phyloP scores from a whole-genome alignment of 2,113 vertebrate genomes.

The Mesitornis unicolor region DNA sequence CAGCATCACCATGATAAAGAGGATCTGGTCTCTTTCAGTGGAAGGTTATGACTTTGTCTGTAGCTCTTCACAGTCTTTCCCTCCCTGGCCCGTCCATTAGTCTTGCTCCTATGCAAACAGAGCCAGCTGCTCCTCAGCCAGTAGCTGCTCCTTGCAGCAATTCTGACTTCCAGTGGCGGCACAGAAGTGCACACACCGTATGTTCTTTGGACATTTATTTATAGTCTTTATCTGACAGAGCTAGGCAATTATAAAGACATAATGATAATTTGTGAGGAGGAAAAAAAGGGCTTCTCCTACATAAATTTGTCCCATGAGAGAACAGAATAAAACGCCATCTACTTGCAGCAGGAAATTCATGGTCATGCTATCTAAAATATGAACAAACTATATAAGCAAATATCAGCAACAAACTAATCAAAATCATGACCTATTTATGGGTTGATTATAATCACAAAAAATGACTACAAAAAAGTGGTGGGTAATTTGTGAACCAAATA shows the following conservation, averaged over 20 bases:
- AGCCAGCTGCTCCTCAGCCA: neutral
- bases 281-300: neutral
- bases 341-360: neutral
- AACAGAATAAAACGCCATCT: neutral
- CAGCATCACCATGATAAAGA: neutral
- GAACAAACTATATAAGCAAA: neutral
- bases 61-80: neutral
- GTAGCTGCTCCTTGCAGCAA: neutral
- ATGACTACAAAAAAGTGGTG: neutral
- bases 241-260: neutral
- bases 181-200: neutral
- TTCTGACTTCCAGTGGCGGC: neutral
- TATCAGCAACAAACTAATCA: conserved; percentile 12
- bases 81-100: accelerated
- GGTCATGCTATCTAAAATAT: neutral
- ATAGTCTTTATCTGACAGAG: neutral
- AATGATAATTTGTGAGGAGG: neutral
- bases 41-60: neutral
- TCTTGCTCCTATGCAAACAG: neutral
- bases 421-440: conserved; percentile 3
- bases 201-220: neutral
- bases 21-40: neutral
- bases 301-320: neutral
- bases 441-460: conserved; percentile 13
- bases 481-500: conserved; percentile 30